Evolutionary conservation across 92 coral and sea anemone genomes (phyloP).

Genomic region (Paragorgia papillata): DNA sequence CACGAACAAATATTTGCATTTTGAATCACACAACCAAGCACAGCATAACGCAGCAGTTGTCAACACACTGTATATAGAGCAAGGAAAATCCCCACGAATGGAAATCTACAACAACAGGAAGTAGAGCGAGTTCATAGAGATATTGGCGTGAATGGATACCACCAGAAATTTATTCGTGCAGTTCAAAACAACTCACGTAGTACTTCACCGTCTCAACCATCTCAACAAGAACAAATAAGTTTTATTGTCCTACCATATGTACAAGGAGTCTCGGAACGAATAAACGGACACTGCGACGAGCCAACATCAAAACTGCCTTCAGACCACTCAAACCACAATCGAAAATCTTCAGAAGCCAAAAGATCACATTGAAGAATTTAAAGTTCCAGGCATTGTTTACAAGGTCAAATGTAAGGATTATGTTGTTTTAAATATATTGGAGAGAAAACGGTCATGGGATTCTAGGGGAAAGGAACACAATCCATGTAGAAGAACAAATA

Average conservation of each 20-base stretch:
- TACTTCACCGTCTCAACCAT: too few relatives aligned
- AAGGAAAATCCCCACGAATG: too few relatives aligned
- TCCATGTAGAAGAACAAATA: slow-evolving; percentile 4
- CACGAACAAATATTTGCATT: too few relatives aligned
- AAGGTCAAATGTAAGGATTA: background rate
- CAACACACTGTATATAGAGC: too few relatives aligned
- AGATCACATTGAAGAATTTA: background rate
- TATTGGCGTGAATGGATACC: too few relatives aligned
- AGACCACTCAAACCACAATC: background rate
- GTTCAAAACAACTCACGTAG: too few relatives aligned
- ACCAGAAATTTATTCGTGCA: too few relatives aligned
- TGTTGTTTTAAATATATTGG: background rate
- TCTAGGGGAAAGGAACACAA: background rate
- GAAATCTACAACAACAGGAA: too few relatives aligned
- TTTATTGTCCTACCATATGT: slow-evolving; percentile 17
- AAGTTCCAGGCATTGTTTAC: background rate
- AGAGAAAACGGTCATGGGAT: background rate
- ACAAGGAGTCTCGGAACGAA: slow-evolving; percentile 11
- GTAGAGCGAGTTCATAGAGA: too few relatives aligned
- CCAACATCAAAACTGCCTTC: slow-evolving; percentile 3
- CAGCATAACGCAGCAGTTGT: too few relatives aligned
- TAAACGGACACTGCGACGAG: background rate
- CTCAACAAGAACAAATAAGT: background rate
- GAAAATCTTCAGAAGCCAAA: background rate
- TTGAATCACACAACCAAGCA: too few relatives aligned